Evolutionary conservation across 2,797 vertebrate species (phyloP), one percentile per base, ranked within the genome.

Genomic region (Manis pentadactyla): DNA sequence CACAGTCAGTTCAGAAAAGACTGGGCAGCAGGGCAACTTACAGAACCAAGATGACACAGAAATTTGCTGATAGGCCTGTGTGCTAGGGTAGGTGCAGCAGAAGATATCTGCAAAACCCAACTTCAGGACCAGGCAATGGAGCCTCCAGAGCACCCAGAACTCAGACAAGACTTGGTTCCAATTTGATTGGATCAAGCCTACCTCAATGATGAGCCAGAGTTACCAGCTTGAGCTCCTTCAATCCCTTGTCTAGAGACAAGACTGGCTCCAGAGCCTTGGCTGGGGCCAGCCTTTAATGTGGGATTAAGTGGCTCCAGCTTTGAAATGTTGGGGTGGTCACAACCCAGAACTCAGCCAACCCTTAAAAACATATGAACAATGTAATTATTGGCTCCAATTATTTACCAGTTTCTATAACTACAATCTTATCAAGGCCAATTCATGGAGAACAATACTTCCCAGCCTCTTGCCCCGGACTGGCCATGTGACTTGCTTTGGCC

Each of bases 261-360:
- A 46, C 61, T 39, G 11, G 61, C 49, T 84, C 90, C 53, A 25
- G 66, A 59, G 1, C 49, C 75, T 53, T 87, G 85, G 12, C 53
- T 85, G 39, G 53, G 57, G 7, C 34, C 29, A 64, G 17, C 17
- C 6, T 42, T 84, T 55, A 25, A 63, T n/a, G 15, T 71, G 69
- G 25, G 11, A 79, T 88, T 82, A 96, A 96, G 83, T 74, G 46
- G 5, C 49, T 79, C 55, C 46, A 88, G 12, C 15, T 94, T 57
- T 93, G 88, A 93, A 90, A 87, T 74, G 73, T 14, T 2, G 13
- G 29, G 1, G 19, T 90, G 6, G 15, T 42, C 57, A 91, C 39
- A 86, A 73, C 29, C 66, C 49, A 78, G 37, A 83, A 59, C 27
- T 2, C 73, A 85, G 71, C 8, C 31, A 92, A 69, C 23, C 13